A percentile compares a stretch with the other conserved stretches of the same genome.
Evolutionary conservation across 2,888 invertebrate genomes (phyloP).

Genomic region (Muschampia plurimacula): DNA sequence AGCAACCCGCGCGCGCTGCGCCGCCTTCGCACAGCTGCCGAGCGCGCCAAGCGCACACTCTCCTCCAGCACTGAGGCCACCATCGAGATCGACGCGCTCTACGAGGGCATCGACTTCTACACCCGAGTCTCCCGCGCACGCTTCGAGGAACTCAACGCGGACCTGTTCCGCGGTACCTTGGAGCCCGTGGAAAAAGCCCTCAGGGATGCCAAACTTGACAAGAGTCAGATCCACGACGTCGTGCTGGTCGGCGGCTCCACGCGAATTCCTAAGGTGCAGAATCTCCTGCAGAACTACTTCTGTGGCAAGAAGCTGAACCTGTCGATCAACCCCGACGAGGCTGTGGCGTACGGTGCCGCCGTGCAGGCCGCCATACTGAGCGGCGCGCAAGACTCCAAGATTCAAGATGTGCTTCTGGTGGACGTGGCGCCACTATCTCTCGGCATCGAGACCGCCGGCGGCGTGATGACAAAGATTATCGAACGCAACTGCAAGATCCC

Average conservation of each 20-base stretch:
- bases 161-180: constrained; percentile 88
- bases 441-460: constrained; percentile 90
- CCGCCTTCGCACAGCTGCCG: constrained; percentile 88
- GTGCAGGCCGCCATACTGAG: constrained; percentile 88
- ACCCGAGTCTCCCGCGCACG: constrained; percentile 88
- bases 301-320: constrained; percentile 88
- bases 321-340: constrained; percentile 90
- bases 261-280: constrained; percentile 90
- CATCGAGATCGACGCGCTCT: constrained; percentile 89
- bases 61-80: constrained; percentile 89
- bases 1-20: constrained; percentile 87
- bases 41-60: constrained; percentile 89
- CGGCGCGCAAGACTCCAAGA: constrained; percentile 88
- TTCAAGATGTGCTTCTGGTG: constrained; percentile 86
- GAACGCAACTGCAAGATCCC: constrained; percentile 88
- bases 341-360: constrained; percentile 90
- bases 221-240: constrained; percentile 88
- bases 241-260: constrained; percentile 92
- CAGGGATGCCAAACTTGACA: constrained; percentile 90
- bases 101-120: constrained; percentile 87
- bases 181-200: constrained; percentile 90
- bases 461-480: constrained; percentile 89
- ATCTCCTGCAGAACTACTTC: constrained; percentile 88
- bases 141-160: constrained; percentile 89
- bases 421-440: constrained; percentile 86